Conservation (phyloP, 2,888 invertebrate genomes). For the Rhyacophila evoluta region DNA sequence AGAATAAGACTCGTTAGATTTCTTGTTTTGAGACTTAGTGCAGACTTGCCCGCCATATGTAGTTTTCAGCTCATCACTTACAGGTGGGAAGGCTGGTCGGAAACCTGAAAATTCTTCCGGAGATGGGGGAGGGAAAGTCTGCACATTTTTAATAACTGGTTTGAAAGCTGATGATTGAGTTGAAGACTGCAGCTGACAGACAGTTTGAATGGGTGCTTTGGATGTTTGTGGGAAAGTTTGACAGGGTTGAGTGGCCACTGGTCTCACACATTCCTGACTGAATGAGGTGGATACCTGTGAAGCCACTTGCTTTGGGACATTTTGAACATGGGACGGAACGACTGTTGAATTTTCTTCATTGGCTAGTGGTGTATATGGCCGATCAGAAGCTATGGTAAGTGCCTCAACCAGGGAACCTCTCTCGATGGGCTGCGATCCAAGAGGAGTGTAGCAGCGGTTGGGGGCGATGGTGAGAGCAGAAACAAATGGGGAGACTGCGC, state of each 20-base stretch:
- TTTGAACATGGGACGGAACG: constrained; percentile 56
- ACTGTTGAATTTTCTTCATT: constrained; percentile 59
- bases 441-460: constrained; percentile 73
- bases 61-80: constrained; percentile 63
- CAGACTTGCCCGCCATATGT: constrained; percentile 48
- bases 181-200: constrained; percentile 63
- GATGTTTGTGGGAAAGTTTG: constrained; percentile 48
- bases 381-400: constrained; percentile 74
- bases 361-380: constrained; percentile 71
- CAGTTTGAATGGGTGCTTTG: constrained; percentile 62
- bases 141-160: constrained; percentile 63
- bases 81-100: constrained; percentile 61
- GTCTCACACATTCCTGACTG: constrained; percentile 48
- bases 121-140: constrained; percentile 63
- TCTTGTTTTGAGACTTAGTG: neutral
- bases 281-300: neutral
- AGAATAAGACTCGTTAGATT: neutral
- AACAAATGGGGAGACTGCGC: constrained; percentile 74
- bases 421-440: constrained; percentile 66
- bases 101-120: constrained; percentile 62
- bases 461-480: constrained; percentile 78
- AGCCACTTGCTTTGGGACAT: constrained; percentile 23
- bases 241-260: constrained; percentile 53
- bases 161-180: constrained; percentile 66
- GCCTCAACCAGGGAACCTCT: constrained; percentile 71